These are phyloP conservation scores for Orchestes rusci DNA, from an alignment of 2,888 invertebrate species.

Conservation along the genomic window DNA sequence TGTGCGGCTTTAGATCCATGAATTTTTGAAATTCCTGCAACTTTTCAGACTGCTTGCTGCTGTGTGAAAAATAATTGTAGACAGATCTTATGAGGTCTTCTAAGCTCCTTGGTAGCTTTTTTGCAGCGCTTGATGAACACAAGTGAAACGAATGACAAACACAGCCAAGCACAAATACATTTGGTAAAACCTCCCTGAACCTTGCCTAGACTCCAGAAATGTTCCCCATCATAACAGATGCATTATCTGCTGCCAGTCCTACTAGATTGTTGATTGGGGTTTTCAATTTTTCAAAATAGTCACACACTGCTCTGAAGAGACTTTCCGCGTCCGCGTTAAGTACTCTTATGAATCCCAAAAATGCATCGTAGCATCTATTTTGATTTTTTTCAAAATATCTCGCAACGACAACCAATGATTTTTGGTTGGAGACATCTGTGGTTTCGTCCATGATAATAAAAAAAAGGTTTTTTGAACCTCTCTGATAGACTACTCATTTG, in stretches of 20 bases:
- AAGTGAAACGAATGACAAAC: conserved; percentile 8
- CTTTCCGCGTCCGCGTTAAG: too few relatives aligned
- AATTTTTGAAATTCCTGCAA: conserved; percentile 4
- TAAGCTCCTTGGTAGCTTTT: conserved; percentile 3
- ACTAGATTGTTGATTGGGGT: conserved; percentile 8
- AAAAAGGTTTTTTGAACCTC: conserved; percentile 11
- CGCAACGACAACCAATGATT: conserved; percentile 21
- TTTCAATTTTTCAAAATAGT: too few relatives aligned
- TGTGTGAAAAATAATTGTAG: conserved; percentile 11
- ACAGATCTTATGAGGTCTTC: conserved; percentile 6
- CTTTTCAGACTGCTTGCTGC: conserved; percentile 1
- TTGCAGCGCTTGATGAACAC: conserved; percentile 9
- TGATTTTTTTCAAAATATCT: conserved; percentile 16
- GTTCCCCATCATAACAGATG: conserved; percentile 8
- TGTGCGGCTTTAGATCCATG: not conserved
- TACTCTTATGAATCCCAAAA: too few relatives aligned
- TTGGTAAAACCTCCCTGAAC: conserved; percentile 3
- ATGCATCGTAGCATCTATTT: too few relatives aligned
- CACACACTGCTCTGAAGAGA: too few relatives aligned
- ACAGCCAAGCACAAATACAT: conserved; percentile 8
- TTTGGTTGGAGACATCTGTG: conserved; percentile 26
- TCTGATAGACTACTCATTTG: not conserved
- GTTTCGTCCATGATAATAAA: conserved; percentile 30
- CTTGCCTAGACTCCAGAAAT: conserved; percentile 2
- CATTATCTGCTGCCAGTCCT: conserved; percentile 10